A percentile compares a stretch with the other conserved stretches of the same genome.
phyloP scores from a whole-genome alignment of 2,113 vertebrate genomes.

The Cavia aperea region DNA sequence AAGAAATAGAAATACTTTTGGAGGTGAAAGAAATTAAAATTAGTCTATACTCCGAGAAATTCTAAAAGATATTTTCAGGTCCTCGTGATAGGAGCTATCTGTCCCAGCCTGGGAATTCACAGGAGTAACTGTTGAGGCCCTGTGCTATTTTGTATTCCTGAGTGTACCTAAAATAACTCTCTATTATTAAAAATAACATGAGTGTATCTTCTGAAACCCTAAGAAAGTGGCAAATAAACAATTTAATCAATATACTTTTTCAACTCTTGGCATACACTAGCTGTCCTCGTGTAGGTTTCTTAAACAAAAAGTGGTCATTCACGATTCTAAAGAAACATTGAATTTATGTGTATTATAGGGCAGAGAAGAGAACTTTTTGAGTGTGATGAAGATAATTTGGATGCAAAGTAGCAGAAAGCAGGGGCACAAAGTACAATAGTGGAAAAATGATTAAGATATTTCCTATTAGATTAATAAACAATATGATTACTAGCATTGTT shows the following conservation, averaged over 20 bases:
- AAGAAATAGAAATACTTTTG: not conserved
- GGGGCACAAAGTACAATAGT: not conserved
- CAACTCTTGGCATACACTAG: not conserved
- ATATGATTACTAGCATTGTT: not conserved
- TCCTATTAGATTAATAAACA: not conserved
- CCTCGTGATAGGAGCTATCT: not conserved
- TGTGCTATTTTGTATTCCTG: not conserved
- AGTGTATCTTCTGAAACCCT: not conserved
- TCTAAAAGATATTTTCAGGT: not conserved
- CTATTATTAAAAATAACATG: not conserved
- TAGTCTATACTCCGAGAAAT: not conserved
- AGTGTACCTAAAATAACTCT: not conserved
- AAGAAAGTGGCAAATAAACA: not conserved
- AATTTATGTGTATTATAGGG: not conserved
- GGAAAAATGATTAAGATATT: not conserved
- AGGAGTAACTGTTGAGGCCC: not conserved
- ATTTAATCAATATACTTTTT: not conserved
- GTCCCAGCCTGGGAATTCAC: not conserved
- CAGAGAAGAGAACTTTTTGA: not conserved
- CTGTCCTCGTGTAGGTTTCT: not conserved
- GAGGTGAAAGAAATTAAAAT: conserved; percentile 17
- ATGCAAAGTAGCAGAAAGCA: not conserved
- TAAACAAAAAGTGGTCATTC: not conserved
- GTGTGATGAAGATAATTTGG: not conserved
- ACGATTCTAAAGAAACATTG: not conserved